Base-by-base conservation (phyloP, 2,113 vertebrate species). In the Microtus ochrogaster region DNA sequence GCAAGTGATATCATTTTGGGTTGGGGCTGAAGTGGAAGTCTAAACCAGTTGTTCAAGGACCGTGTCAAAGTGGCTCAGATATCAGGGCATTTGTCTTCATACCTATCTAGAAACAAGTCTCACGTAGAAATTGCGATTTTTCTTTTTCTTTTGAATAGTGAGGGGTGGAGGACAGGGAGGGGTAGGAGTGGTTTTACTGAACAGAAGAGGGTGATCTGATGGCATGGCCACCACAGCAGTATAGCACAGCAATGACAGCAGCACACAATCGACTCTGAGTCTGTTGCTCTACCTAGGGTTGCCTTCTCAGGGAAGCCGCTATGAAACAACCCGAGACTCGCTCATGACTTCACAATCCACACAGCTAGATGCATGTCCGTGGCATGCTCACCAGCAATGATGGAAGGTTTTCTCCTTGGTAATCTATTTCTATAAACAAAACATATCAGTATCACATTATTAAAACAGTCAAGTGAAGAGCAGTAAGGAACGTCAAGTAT, bases 301-400 rank as follows among this genome's bases (percentile, higher is more conserved):
- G 26, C 47, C 73, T 52, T 68, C 30, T 17, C 68, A 49, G 61
- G 55, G n/a, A 10, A 39, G 47, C 85, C 30, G 8, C 19, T 28
- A 52, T n/a, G 33, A 91, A 92, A 74, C 7, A 36, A 70, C 22
- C 19, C 19, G 44, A 14, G 66, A 63, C 76, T 86, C 72, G 12
- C 28, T 86, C 78, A 90, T 47, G 79, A 96, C 63, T 90, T 91
- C 79, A 28, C 79, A 65, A 76, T n/a, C 55, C n/a, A 55, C 65
- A 87, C 12, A n/a, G 36, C 72, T 21, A 14, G 66, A 21, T 21
- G 79, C 58, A 28, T 0, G 0, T 49, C 39, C 13, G n/a, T 33
- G 52, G 65, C 2, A 5, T 19, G 24, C 17, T 72, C 91, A 61
- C 77, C 4, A 13, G 68, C 14, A 72, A 49, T n/a, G 7, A 70